Base-by-base conservation (phyloP, 2,797 vertebrate genomes). In the Enteromius fasciolatus region DNA sequence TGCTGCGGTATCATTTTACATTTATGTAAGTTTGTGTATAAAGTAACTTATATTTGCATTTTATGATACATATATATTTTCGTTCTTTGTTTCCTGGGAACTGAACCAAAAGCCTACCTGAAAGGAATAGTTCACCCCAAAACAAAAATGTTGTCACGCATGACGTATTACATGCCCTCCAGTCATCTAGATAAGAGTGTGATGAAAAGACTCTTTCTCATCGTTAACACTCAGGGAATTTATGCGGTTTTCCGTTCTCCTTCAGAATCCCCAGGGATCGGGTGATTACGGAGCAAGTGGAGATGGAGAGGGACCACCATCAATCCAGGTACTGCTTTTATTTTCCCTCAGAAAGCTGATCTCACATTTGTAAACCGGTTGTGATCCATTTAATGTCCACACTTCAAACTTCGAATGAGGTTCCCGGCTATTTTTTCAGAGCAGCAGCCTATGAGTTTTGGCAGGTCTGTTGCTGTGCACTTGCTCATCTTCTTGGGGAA, bases 211-310 rank as follows among this genome's bases (percentile, higher is more conserved):
- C 10, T 23, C 14, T 52, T 72, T 70, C 31, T 61, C 18, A 33
- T 75, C 78, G 68, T 81, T 39, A 57, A 79, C 23, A 61, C 57
- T 68, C 23, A 66, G 23, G 12, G 52, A 52, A 57, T 79, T 44
- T 10, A 80, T 63, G 63, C 31, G 4, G 54, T 77, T 82, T 67
- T 77, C 50, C 25, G 0, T 67, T 50, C 72, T 11, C 28, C 52
- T 20, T 79, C 31, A n/a, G 78, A 70, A 68, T 67, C 67, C 39
- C 36, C 84, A 91, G 90, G 86, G 85, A 57, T 91, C 90, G 11
- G 90, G 91, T 72, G 90, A 91, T 67, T 89, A 86, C 67, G 89
- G 90, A 67, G 87, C 86, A 81, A 92, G 90, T 57, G 91, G 91
- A 39, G 76, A 86, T 68, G 81, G 82, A 41, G 83, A 80, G 3